Percentiles rank a stretch among this genome's conserved stretches.
These are phyloP conservation scores for Neogale vison DNA, from an alignment of 2,113 vertebrate genomes.

Conservation along the genomic window DNA sequence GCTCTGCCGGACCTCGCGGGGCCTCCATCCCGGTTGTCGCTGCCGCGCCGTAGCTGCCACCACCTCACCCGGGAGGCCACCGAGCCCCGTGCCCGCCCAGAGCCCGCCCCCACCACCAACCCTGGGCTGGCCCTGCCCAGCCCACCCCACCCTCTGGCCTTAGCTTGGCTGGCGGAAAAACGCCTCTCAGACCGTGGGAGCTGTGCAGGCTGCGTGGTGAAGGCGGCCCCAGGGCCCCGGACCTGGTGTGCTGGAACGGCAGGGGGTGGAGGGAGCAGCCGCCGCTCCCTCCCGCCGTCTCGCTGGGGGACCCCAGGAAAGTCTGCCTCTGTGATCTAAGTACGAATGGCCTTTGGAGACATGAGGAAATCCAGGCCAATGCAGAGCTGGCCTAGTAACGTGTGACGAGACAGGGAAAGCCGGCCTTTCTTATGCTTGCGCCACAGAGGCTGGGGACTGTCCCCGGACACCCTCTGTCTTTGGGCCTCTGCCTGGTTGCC, in stretches of 20 bases:
- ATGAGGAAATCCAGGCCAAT: conserved; percentile 29
- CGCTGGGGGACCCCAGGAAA: not conserved
- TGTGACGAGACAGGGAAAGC: not conserved
- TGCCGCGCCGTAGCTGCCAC: not conserved
- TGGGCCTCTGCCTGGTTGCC: not conserved
- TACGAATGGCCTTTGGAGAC: conserved; percentile 18
- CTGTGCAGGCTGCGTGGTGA: conserved; percentile 66
- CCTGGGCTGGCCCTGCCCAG: not conserved
- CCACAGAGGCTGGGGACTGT: not conserved
- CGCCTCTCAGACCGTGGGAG: not conserved
- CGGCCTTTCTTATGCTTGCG: accelerated
- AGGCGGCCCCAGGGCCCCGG: conserved; percentile 70
- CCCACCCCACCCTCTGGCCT: conserved; percentile 56
- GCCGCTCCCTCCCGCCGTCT: not conserved
- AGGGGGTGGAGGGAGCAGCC: not conserved
- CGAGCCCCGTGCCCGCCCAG: conserved; percentile 4
- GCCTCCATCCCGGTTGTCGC: conserved; percentile 47
- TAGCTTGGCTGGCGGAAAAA: not conserved
- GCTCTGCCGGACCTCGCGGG: conserved; percentile 67
- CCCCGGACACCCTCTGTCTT: not conserved
- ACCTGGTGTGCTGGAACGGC: conserved; percentile 44
- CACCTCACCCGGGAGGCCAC: conserved; percentile 45
- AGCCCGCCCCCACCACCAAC: not conserved
- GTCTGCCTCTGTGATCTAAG: conserved; percentile 10
- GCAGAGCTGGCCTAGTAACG: conserved; percentile 22